These are phyloP conservation scores for Hafferia zeledoni DNA, from an alignment of 2,797 vertebrate species.

Conservation along the genomic window DNA sequence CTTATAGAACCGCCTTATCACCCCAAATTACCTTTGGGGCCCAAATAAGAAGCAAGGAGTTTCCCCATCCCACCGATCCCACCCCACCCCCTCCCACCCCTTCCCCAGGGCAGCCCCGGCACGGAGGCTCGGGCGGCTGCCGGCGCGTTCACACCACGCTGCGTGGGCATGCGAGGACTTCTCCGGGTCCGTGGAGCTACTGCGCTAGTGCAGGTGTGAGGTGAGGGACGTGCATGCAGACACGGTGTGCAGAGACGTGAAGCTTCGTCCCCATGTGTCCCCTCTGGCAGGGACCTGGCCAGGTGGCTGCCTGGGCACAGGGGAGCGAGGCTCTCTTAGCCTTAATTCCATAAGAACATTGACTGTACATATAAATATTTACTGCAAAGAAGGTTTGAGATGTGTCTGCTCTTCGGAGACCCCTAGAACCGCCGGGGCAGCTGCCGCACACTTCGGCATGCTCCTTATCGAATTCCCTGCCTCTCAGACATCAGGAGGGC, in stretches of 20 bases:
- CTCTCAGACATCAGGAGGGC: neutral
- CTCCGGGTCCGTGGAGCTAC: conserved; percentile 19
- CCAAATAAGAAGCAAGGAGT: neutral
- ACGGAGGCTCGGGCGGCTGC: neutral
- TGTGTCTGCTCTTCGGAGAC: conserved; percentile 64
- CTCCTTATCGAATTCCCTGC: conserved; percentile 10
- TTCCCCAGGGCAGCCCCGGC: neutral
- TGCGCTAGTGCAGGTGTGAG: conserved; percentile 15
- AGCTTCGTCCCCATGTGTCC: neutral
- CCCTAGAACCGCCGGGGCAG: conserved; percentile 27
- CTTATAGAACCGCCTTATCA: neutral
- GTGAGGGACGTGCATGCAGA: conserved; percentile 64
- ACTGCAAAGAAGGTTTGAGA: conserved; percentile 62
- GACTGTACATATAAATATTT: conserved; percentile 75
- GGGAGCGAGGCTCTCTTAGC: conserved; percentile 28
- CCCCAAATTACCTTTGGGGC: neutral
- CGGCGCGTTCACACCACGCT: conserved; percentile 10
- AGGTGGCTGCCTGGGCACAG: neutral
- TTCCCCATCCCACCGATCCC: neutral
- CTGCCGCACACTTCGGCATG: neutral
- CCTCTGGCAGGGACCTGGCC: neutral
- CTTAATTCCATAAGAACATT: conserved; percentile 56
- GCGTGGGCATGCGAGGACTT: conserved; percentile 70
- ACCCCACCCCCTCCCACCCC: neutral
- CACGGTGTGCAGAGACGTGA: conserved; percentile 38